These are phyloP conservation scores for Antigone vipio DNA, from an alignment of 2,113 vertebrate genomes.

Conservation along the genomic window DNA sequence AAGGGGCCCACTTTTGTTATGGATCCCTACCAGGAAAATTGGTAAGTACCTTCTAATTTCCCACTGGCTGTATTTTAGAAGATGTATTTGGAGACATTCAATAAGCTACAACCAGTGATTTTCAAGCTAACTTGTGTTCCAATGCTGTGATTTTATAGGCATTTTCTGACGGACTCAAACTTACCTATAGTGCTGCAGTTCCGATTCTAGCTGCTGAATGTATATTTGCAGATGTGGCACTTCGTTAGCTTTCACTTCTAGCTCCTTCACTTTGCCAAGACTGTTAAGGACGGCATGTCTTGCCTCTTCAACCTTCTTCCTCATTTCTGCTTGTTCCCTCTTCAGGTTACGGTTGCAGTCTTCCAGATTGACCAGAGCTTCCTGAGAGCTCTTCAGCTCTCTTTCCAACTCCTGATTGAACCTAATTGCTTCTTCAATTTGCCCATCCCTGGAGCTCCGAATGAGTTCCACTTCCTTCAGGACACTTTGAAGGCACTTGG, in stretches of 20 bases:
- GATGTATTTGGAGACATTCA: neutral
- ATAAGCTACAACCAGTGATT: neutral
- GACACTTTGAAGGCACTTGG: conserved; percentile 75
- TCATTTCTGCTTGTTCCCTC: conserved; percentile 84
- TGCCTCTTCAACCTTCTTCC: conserved; percentile 87
- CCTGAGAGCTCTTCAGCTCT: conserved; percentile 81
- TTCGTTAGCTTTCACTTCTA: conserved; percentile 82
- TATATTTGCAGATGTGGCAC: conserved; percentile 80
- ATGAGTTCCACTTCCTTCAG: conserved; percentile 80
- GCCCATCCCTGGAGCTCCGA: conserved; percentile 75
- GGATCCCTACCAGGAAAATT: neutral
- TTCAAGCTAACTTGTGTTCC: neutral
- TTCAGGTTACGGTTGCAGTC: conserved; percentile 81
- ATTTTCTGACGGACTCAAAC: neutral
- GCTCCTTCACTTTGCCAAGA: conserved; percentile 88
- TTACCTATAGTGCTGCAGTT: conserved; percentile 87
- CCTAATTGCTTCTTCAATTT: conserved; percentile 79
- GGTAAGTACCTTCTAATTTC: neutral
- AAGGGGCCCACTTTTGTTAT: neutral
- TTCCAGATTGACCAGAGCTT: conserved; percentile 76
- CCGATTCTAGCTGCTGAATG: conserved; percentile 81
- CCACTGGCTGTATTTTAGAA: neutral
- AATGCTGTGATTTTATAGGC: neutral
- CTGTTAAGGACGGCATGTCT: conserved; percentile 80
- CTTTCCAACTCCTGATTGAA: conserved; percentile 82